Base-by-base conservation (phyloP, 2,113 vertebrate species). In the Acrocephalus kingi region DNA sequence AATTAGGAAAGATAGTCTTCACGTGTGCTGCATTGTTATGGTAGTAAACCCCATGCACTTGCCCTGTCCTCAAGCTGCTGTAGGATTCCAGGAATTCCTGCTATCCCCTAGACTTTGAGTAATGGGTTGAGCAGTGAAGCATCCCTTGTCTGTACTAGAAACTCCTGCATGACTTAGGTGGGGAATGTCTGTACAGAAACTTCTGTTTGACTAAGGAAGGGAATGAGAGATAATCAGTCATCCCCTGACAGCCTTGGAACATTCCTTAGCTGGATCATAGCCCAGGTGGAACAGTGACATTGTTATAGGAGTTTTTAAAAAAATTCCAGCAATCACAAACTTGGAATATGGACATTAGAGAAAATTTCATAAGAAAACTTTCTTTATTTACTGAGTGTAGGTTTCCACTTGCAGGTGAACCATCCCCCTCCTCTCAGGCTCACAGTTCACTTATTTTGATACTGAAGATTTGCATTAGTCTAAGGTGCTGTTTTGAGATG, bases 1-100 rank as follows among this genome's bases (percentile, higher is more conserved):
- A 52, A 81, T 45, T 28, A 28, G 52, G 27, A 59, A 59, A 39
- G 52, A 19, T 3, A 11, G 2, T 24, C 8, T 52, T 45, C 52
- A 52, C 0, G 0, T 23, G 5, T 33, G 8, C 6, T 45, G 18
- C 8, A 14, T 45, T 20, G 24, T n/a, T 67, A 10, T 33, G 15
- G 37, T 35, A 46, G 11, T 22, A 28, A n/a, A 41, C 48, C 17
- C 13, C n/a, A 11, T 24, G 16, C 13, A 27, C 30, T 61, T 39
- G 15, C 23, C 15, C 23, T 24, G 2, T 41, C 9, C 56, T 71
- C n/a, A n/a, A 9, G 30, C 3, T 63, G 14, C 30, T 76, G 14
- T 48, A 35, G 30, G 21, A 55, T 48, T 12, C 17, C 48, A 62
- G 24, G 30, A 49, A 54, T 35, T 48, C 41, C n/a, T 39, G 19